Evolutionary conservation across 2,888 invertebrate species (phyloP).

Genomic region (Anthoptus insignis): DNA sequence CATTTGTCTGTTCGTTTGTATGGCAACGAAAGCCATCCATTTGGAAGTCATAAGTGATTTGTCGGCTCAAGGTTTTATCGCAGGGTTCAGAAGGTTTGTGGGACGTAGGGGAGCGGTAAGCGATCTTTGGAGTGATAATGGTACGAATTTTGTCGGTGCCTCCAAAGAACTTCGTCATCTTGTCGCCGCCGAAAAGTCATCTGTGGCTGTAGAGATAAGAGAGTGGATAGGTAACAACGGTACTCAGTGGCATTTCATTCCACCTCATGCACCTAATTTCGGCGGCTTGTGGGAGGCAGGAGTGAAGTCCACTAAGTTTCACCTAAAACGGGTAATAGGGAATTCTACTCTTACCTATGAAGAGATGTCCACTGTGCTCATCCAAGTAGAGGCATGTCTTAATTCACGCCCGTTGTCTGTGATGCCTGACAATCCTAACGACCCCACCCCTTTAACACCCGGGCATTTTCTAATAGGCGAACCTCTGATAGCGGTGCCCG

Average conservation of each 20-base stretch:
- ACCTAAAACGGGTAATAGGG: conserved; percentile 42
- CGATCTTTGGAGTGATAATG: conserved; percentile 47
- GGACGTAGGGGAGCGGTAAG: conserved; percentile 43
- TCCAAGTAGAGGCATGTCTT: conserved; percentile 29
- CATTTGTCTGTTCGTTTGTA: conserved; percentile 19
- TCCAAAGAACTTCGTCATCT: conserved; percentile 28
- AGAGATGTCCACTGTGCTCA: conserved; percentile 32
- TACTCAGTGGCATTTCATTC: conserved; percentile 36
- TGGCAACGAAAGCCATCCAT: conserved; percentile 42
- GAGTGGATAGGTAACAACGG: conserved; percentile 19
- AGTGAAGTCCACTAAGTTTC: conserved; percentile 47
- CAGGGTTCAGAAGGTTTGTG: conserved; percentile 46
- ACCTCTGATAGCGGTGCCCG: conserved; percentile 31
- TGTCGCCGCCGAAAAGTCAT: conserved; percentile 3
- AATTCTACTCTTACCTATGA: conserved; percentile 34
- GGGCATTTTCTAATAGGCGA: conserved; percentile 35
- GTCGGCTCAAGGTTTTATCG: conserved; percentile 41
- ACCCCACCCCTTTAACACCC: conserved; percentile 24
- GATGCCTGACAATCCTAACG: conserved; percentile 11
- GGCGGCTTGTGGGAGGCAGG: conserved; percentile 46
- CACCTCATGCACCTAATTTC: conserved; percentile 39
- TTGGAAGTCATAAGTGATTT: conserved; percentile 40
- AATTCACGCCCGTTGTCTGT: conserved; percentile 30
- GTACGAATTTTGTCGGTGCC: conserved; percentile 43
- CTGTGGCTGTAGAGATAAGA: conserved; percentile 11